phyloP scores from a whole-genome alignment of 30 jellyfish, hydroid and myxozoan species.

The Aurelia sp. region DNA sequence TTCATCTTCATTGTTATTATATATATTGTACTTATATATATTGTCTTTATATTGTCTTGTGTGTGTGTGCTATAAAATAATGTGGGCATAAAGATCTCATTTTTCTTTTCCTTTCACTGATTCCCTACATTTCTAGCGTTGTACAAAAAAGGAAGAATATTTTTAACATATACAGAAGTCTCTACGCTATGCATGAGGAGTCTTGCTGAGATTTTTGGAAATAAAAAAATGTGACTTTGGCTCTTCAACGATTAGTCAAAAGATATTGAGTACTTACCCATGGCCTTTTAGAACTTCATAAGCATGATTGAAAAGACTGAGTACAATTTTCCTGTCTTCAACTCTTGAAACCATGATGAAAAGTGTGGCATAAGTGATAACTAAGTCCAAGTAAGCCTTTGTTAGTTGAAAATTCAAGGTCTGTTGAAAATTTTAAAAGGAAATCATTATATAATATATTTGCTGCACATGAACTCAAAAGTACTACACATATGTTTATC shows the following conservation, averaged over 20 bases:
- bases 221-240: too few relatives aligned
- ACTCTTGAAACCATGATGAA: conserved; percentile 85
- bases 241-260: not conserved
- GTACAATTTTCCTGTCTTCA: conserved; percentile 94
- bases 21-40: too few relatives aligned
- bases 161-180: too few relatives aligned
- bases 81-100: too few relatives aligned
- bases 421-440: conserved; percentile 41
- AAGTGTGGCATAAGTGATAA: conserved; percentile 83
- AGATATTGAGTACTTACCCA: conserved; percentile 60
- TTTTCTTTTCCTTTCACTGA: too few relatives aligned
- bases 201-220: too few relatives aligned
- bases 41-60: too few relatives aligned
- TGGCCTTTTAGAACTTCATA: conserved; percentile 88
- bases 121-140: too few relatives aligned
- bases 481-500: not conserved
- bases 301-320: conserved; percentile 95
- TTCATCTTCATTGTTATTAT: too few relatives aligned
- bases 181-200: too few relatives aligned
- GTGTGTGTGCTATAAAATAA: too few relatives aligned
- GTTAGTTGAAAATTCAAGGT: conserved; percentile 88
- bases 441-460: not conserved
- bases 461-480: not conserved
- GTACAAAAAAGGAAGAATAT: too few relatives aligned
- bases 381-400: conserved; percentile 87